Conservation (phyloP, 1,140 invertebrate species). For the Cotesia typhae region DNA sequence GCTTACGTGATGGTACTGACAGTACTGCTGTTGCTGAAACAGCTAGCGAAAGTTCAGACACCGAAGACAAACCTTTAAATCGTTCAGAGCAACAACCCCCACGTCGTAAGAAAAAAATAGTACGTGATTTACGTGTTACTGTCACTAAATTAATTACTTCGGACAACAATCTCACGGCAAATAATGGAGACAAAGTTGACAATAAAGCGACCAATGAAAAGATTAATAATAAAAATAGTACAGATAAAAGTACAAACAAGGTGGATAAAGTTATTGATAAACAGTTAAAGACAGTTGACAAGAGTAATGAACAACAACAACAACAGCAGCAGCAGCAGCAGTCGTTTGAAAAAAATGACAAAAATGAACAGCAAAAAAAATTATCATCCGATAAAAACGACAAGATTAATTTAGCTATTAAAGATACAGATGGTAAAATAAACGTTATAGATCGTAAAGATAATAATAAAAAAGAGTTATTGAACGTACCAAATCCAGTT, state of each 20-base stretch:
- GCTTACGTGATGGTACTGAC: constrained; percentile 65
- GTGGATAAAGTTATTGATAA: constrained; percentile 41
- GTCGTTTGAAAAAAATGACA: constrained; percentile 25
- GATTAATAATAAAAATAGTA: constrained; percentile 39
- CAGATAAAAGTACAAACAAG: constrained; percentile 39
- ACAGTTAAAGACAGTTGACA: constrained; percentile 39
- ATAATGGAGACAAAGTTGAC: constrained; percentile 49
- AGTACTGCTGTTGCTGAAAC: constrained; percentile 46
- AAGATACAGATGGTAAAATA: constrained; percentile 17
- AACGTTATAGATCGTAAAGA: constrained; percentile 31
- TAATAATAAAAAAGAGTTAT: constrained; percentile 42
- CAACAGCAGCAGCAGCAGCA: too few relatives aligned
- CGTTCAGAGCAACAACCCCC: constrained; percentile 52
- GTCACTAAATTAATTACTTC: constrained; percentile 63
- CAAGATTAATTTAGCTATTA: background rate
- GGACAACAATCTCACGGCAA: constrained; percentile 55
- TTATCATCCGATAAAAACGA: constrained; percentile 22
- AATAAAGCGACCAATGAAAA: constrained; percentile 43
- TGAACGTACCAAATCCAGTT: constrained; percentile 43
- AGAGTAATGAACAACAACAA: constrained; percentile 15
- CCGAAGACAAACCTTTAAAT: constrained; percentile 49
- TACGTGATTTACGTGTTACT: constrained; percentile 67
- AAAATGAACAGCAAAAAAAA: constrained; percentile 27
- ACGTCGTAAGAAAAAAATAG: constrained; percentile 66
- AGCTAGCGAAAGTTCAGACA: constrained; percentile 41